Conservation (phyloP, 1,140 invertebrate species). For the Lordiphosa mommai region DNA sequence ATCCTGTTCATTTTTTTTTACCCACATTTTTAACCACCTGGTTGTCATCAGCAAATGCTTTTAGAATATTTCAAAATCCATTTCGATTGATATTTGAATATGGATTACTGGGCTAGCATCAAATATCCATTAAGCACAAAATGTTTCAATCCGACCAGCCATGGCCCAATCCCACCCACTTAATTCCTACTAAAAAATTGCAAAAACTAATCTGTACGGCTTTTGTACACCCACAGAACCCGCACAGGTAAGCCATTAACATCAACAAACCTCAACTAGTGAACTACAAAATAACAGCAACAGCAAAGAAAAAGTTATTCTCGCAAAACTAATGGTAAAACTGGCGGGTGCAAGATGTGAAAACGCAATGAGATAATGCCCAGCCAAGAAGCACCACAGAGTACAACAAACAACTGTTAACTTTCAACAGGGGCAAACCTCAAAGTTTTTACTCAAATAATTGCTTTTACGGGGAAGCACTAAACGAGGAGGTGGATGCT, state of each 20-base stretch:
- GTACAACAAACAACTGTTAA: constrained; percentile 11
- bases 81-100: constrained; percentile 1
- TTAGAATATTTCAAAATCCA: constrained; percentile 3
- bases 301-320: background rate
- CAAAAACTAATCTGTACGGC: constrained; percentile 33
- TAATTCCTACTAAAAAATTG: constrained; percentile 36
- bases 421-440: constrained; percentile 14
- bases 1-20: no score
- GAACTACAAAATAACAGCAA: constrained; percentile 1
- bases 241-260: constrained; percentile 32
- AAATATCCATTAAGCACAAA: background rate
- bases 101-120: background rate
- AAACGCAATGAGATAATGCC: constrained; percentile 48
- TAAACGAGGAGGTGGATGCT: constrained; percentile 49
- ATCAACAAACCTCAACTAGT: constrained; percentile 20
- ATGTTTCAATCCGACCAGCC: background rate
- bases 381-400: constrained; percentile 11
- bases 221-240: background rate
- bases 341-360: constrained; percentile 10
- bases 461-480: constrained; percentile 44
- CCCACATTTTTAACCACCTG: background rate
- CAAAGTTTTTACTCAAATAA: constrained; percentile 60
- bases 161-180: constrained; percentile 9
- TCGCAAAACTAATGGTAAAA: no score
- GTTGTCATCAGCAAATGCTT: background rate